Evolutionary conservation across 2,113 vertebrate genomes (phyloP).

Genomic region (Gambusia affinis): DNA sequence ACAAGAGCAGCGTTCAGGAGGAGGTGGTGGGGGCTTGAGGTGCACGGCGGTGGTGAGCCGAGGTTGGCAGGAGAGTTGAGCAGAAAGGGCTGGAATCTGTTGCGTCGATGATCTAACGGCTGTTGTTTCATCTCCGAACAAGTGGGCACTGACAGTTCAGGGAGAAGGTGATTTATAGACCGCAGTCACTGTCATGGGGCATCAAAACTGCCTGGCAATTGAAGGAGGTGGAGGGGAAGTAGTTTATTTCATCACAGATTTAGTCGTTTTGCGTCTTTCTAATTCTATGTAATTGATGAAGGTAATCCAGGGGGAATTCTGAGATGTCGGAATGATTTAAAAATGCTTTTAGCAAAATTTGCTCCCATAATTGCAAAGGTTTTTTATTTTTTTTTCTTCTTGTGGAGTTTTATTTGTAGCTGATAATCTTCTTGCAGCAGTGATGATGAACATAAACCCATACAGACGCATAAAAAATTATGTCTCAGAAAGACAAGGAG

Average conservation of each 20-base stretch:
- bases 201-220: conserved; percentile 58
- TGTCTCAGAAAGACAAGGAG: background rate
- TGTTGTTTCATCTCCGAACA: conserved; percentile 77
- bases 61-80: conserved; percentile 50
- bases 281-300: conserved; percentile 3
- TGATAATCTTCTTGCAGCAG: background rate
- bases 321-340: conserved; percentile 83
- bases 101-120: conserved; percentile 76
- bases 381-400: background rate
- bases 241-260: conserved; percentile 18
- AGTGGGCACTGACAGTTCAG: conserved; percentile 69
- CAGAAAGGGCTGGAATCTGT: conserved; percentile 68
- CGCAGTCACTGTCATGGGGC: conserved; percentile 57
- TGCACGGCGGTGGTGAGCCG: conserved; percentile 29
- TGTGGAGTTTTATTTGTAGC: background rate
- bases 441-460: background rate
- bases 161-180: conserved; percentile 79
- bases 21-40: background rate
- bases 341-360: conserved; percentile 92
- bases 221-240: conserved; percentile 35
- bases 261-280: conserved; percentile 1
- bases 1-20: conserved; percentile 27
- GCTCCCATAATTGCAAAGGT: conserved; percentile 88
- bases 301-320: conserved; percentile 82
- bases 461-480: conserved; percentile 1